These are phyloP conservation scores for Cynopterus sphinx DNA, from an alignment of 2,797 vertebrate species.

Conservation along the genomic window DNA sequence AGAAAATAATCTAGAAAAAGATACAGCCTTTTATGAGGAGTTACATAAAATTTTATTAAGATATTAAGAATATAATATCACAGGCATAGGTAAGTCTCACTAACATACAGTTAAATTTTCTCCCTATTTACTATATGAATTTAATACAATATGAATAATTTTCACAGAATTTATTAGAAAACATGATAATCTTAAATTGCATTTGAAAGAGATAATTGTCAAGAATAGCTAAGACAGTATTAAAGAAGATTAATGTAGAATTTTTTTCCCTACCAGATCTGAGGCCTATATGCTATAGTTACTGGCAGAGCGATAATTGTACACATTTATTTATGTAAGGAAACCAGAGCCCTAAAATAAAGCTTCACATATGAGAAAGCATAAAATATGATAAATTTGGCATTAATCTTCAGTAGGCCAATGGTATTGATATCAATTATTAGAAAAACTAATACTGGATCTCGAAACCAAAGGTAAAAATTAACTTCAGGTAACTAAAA, in stretches of 20 bases:
- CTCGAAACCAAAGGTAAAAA: neutral
- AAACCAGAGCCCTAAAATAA: neutral
- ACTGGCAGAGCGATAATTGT: neutral
- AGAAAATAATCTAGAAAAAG: neutral
- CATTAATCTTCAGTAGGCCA: neutral
- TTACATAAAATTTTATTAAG: neutral
- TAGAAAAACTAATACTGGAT: neutral
- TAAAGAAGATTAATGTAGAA: neutral
- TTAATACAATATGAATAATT: neutral
- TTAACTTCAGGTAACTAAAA: neutral
- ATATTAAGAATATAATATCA: neutral
- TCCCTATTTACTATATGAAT: neutral
- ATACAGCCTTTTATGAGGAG: neutral
- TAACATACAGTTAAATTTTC: neutral
- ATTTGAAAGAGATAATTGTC: neutral
- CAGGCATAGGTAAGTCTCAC: neutral
- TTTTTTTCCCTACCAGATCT: neutral
- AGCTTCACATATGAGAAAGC: neutral
- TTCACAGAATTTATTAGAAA: neutral
- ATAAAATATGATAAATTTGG: neutral
- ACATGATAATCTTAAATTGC: neutral
- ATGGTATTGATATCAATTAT: neutral
- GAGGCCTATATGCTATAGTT: neutral
- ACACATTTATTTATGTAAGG: neutral
- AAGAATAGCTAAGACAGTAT: neutral